Base-by-base conservation (phyloP, 2,797 vertebrate genomes). In the Spinus pinus region DNA sequence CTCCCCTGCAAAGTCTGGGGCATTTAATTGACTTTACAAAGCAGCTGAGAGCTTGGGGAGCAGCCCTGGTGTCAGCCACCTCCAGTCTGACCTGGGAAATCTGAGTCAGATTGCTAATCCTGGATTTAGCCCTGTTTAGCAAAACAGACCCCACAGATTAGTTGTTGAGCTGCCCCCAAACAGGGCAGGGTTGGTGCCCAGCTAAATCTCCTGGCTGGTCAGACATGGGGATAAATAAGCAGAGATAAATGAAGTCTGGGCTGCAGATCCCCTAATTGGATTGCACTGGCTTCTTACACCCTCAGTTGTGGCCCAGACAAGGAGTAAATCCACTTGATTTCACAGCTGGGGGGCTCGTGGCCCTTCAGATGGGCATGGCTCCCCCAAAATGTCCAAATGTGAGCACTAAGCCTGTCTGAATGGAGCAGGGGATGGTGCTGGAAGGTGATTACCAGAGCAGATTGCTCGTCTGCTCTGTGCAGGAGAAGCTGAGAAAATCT, bases 201-300 rank as follows among this genome's bases (percentile, higher is more conserved):
- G 58, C 77, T 95, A 92, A 96, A 93, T 90, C 87, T 84, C 33
- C 74, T 90, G 86, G 56, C 71, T 86, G 28, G 95, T 86, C 95
- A 96, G 96, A 96, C 95, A n/a, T 9, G 28, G 66, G 81, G 92
- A 89, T 96, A 90, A 96, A 91, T 17, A 53, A 93, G 74, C 64
- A 69, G 88, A 95, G 93, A 94, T 94, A 93, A 95, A 91, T 53
- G 24, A 87, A 89, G 93, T 96, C 97, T 97, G 92, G 93, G 65
- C 89, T 86, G 84, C 49, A 39, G 81, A 65, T 75, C 35, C 85
- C 56, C 56, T 97, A 96, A 97, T 96, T 94, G 96, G 97, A 97
- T 97, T 90, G 42, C 25, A 7, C 3, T 92, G 89, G 92, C 88
- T 94, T 86, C 93, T 93, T 84, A 51, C 64, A 89, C 89, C 69